Conservation (phyloP, 1,140 invertebrate genomes). For the Melanaphis sacchari region DNA sequence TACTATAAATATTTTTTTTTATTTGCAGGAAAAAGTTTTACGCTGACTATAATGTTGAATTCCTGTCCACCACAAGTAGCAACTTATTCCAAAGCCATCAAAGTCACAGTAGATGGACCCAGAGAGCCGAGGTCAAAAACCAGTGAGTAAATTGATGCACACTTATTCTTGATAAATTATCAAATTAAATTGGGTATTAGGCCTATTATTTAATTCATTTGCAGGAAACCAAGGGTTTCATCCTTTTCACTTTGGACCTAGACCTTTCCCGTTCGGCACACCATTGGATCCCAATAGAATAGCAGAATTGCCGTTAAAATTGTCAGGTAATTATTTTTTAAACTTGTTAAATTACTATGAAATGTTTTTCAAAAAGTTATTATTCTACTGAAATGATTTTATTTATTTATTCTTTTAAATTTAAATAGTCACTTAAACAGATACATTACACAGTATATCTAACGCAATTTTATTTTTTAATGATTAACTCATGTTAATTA, state of each 20-base stretch:
- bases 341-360: background rate
- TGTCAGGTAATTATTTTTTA: slow-evolving; percentile 73
- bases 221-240: slow-evolving; percentile 81
- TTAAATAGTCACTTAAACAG: background rate
- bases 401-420: background rate
- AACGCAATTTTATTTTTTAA: background rate
- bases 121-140: slow-evolving; percentile 95
- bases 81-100: slow-evolving; percentile 97
- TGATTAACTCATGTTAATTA: background rate
- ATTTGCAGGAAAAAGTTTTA: slow-evolving; percentile 94
- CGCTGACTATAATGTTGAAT: slow-evolving; percentile 92
- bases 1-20: background rate
- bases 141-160: slow-evolving; percentile 76
- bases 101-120: slow-evolving; percentile 97
- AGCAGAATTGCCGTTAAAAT: slow-evolving; percentile 75
- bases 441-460: background rate
- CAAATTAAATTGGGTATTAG: slow-evolving; percentile 52
- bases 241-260: slow-evolving; percentile 83
- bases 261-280: slow-evolving; percentile 79
- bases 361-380: background rate
- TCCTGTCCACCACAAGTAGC: slow-evolving; percentile 93
- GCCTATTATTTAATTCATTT: slow-evolving; percentile 61
- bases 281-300: slow-evolving; percentile 70
- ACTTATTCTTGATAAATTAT: slow-evolving; percentile 4
- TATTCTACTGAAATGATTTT: background rate